Evolutionary conservation across 2,888 invertebrate genomes (phyloP), one percentile per base, ranked within the genome.

Genomic region (Thymelicus sylvestris): DNA sequence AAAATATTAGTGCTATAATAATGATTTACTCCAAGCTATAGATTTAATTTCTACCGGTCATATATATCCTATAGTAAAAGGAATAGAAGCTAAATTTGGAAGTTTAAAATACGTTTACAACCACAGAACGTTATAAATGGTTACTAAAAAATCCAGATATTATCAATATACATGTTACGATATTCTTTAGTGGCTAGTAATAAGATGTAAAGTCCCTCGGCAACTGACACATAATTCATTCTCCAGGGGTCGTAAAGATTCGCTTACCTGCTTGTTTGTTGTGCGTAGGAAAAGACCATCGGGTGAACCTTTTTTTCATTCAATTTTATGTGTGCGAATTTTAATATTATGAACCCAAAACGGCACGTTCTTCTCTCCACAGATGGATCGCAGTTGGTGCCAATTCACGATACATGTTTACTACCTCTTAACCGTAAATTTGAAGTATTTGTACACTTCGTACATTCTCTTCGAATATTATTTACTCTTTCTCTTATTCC

Each of bases 221-320:
- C 80, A 78, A 84, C 83, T 84, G 85, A 83, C 79, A 81, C 85
- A 88, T 88, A 91, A 88, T 90, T 91, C 85, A 89, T 87, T 89
- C 88, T 84, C 84, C 84, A 83, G 84, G 86, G 86, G 83, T 89
- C 87, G 85, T 90, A 91, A 90, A 91, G 89, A 91, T 92, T 91
- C 89, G 87, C 88, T 91, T 93, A 93, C 93, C 93, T 93, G 93
- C 91, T 88, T 91, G 91, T 91, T 92, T 93, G 93, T 92, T 91
- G 89, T 90, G 85, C 85, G 88, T 84, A 84, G 86, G 84, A 88
- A 90, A 89, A 87, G 91, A 87, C 90, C 86, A 84, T 85, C 83
- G 85, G 84, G 82, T 79, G 81, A 85, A 88, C 88, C 88, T 88
- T 92, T 91, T 90, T 92, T 90, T 91, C 86, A 89, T 88, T 87